Base-by-base conservation (phyloP, 2,797 vertebrate species). In the Rhabdophis nuchalis region DNA sequence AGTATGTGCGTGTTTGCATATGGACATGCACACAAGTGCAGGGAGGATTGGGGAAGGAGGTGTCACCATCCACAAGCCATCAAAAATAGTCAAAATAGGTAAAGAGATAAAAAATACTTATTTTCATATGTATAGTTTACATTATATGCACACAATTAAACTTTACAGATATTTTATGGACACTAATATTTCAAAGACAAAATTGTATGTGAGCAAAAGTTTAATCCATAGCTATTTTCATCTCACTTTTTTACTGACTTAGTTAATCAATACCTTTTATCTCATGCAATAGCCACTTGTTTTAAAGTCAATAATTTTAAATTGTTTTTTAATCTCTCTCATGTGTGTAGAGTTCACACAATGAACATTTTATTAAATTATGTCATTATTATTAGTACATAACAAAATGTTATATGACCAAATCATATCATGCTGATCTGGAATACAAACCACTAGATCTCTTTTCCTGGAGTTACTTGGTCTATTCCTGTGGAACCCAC, bases 381-480 rank as follows among this genome's bases (percentile, higher is more conserved):
- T 87, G 88, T 11, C 56, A 50, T 89, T 85, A 77, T 82, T n/a
- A 61, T 93, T 91, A 95, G 68, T 46, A 92, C 82, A 86, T 77
- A 41, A 77, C 8, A 94, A 89, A 92, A 60, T 0, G 1, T 61
- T 93, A 86, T 0, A 9, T 87, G 53, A 93, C 88, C 29, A 94
- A 53, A 91, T n/a, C 41, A 94, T 91, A 93, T 25, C 86, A 93
- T 91, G 93, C 95, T 96, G 54, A 95, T 92, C 92, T 93, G 90
- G 57, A 72, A 92, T 96, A 98, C 98, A 96, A 97, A 99, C 98
- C 98, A 98, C 77, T 58, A 95, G 61, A 93, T 98, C 98, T 97
- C 97, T 98, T 96, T 97, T 98, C 96, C 95, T 98, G 92, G 97
- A 98, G 86, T 93, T 94, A 95, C 96, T 97, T 96, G 97, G 95